Percentiles rank a stretch among this genome's conserved stretches.
Conservation (phyloP, 2,113 vertebrate genomes). For the Lates calcarifer region DNA sequence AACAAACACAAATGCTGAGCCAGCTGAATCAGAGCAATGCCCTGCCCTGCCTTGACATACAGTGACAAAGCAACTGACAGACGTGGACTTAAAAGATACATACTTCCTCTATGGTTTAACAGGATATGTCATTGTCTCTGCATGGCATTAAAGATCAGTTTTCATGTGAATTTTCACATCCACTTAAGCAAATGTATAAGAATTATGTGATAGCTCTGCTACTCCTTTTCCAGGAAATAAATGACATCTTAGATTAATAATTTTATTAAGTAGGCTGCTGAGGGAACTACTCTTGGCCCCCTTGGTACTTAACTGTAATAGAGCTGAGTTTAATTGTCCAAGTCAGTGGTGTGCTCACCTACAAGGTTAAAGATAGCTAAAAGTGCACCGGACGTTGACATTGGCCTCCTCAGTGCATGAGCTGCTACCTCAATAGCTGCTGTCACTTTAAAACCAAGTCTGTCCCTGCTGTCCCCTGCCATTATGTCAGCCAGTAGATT, state of each 20-base stretch:
- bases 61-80: slow-evolving; percentile 32
- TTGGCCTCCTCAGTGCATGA: not conserved
- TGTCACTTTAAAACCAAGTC: slow-evolving; percentile 68
- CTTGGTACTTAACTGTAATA: too few relatives aligned
- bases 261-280: slow-evolving; percentile 57
- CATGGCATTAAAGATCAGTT: not conserved
- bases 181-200: not conserved
- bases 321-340: too few relatives aligned
- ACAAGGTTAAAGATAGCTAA: slow-evolving; percentile 43
- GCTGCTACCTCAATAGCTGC: slow-evolving; percentile 47
- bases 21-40: slow-evolving; percentile 51
- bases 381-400: slow-evolving; percentile 26
- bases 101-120: not conserved
- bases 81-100: not conserved
- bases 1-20: slow-evolving; percentile 78
- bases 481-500: slow-evolving; percentile 71
- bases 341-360: slow-evolving; percentile 53
- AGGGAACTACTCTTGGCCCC: slow-evolving; percentile 42
- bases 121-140: not conserved
- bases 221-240: slow-evolving; percentile 47
- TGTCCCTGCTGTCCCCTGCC: slow-evolving; percentile 64
- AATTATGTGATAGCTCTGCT: slow-evolving; percentile 8
- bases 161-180: slow-evolving; percentile 1
- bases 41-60: slow-evolving; percentile 31
- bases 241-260: slow-evolving; percentile 67